Evolutionary conservation across 2,888 invertebrate species (phyloP).

Genomic region (Hirtodrosophila alboralis): DNA sequence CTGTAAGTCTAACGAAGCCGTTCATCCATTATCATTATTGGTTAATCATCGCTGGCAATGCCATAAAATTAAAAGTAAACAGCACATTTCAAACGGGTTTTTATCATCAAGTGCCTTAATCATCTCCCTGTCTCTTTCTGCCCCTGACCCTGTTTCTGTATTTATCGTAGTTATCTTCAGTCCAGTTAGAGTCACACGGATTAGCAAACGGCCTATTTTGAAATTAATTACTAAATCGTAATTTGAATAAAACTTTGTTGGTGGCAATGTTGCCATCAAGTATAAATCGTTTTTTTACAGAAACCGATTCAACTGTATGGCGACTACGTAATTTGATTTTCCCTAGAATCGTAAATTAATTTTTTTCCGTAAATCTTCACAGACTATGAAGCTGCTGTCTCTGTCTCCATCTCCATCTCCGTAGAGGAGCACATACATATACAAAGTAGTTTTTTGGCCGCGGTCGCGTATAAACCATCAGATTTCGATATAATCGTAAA

Average conservation of each 20-base stretch:
- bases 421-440: slow-evolving; percentile 38
- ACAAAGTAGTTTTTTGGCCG: slow-evolving; percentile 71
- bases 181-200: slow-evolving; percentile 62
- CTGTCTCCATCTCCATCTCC: slow-evolving; percentile 24
- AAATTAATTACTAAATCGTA: slow-evolving; percentile 73
- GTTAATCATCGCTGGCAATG: slow-evolving; percentile 66
- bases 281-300: neutral
- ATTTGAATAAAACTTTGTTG: slow-evolving; percentile 76
- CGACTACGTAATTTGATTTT: slow-evolving; percentile 76
- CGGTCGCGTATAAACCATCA: slow-evolving; percentile 77
- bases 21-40: slow-evolving; percentile 62
- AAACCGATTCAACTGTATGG: slow-evolving; percentile 35
- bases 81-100: slow-evolving; percentile 66
- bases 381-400: slow-evolving; percentile 32
- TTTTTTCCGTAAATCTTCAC: slow-evolving; percentile 74
- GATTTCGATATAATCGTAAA: slow-evolving; percentile 80
- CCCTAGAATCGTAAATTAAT: slow-evolving; percentile 77
- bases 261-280: slow-evolving; percentile 41
- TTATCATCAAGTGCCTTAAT: slow-evolving; percentile 59
- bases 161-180: slow-evolving; percentile 25
- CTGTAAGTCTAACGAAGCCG: slow-evolving; percentile 16
- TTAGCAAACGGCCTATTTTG: slow-evolving; percentile 54
- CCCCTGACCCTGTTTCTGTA: slow-evolving; percentile 1
- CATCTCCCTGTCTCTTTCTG: slow-evolving; percentile 34
- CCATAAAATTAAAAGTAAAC: slow-evolving; percentile 68